Evolutionary conservation across 2,888 invertebrate species (phyloP).

Genomic region (Heliconius charithonia): DNA sequence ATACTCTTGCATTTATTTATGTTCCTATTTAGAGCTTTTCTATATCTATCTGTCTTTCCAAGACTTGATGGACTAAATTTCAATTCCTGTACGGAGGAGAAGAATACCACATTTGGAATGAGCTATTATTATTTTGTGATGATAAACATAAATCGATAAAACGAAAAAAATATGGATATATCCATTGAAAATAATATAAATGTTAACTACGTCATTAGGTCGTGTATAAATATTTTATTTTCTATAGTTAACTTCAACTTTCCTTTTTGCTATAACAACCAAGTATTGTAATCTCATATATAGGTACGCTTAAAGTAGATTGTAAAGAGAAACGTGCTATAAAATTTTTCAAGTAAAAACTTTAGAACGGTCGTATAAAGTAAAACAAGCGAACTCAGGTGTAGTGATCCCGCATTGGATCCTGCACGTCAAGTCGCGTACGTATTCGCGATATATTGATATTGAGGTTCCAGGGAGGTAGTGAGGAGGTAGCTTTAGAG

Average conservation of each 20-base stretch:
- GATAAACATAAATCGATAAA: neutral
- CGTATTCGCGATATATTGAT: slow-evolving; percentile 42
- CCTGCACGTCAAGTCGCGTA: slow-evolving; percentile 36
- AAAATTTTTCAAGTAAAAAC: slow-evolving; percentile 42
- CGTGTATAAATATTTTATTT: neutral
- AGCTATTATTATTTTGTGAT: too few relatives aligned
- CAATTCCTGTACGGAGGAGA: neutral
- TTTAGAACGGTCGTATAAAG: slow-evolving; percentile 42
- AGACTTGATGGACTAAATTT: neutral
- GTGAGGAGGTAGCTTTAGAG: slow-evolving; percentile 21
- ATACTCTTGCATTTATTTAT: neutral
- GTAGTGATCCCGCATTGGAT: slow-evolving; percentile 44
- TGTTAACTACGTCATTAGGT: neutral
- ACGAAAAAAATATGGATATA: neutral
- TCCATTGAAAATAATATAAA: neutral
- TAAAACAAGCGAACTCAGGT: slow-evolving; percentile 46
- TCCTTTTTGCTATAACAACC: slow-evolving; percentile 3
- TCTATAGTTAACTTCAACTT: neutral
- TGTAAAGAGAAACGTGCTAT: slow-evolving; percentile 35
- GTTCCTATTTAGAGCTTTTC: neutral
- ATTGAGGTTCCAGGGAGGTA: slow-evolving; percentile 32
- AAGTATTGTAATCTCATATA: slow-evolving; percentile 12
- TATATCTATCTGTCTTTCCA: neutral
- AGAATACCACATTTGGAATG: neutral
- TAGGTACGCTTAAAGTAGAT: slow-evolving; percentile 10